These are phyloP conservation scores for Ciconia maguari DNA, from an alignment of 2,113 vertebrate species.

Conservation along the genomic window DNA sequence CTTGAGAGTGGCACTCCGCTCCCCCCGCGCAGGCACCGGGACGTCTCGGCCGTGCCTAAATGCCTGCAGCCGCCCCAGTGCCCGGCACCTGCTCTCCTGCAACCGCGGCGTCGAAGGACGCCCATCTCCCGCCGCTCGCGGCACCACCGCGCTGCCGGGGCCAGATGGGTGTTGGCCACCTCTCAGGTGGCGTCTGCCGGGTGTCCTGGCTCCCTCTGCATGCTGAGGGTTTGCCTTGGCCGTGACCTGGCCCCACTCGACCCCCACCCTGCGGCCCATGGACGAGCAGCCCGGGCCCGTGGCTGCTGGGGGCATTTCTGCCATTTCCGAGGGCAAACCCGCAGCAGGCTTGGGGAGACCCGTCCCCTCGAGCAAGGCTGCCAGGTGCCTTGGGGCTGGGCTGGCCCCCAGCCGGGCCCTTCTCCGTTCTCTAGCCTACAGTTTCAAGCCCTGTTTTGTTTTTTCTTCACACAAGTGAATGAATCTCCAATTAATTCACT, in stretches of 20 bases:
- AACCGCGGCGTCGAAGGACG: neutral
- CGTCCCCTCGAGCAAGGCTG: neutral
- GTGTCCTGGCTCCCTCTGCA: neutral
- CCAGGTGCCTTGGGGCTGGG: neutral
- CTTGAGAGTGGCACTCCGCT: neutral
- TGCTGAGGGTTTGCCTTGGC: neutral
- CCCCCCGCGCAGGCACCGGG: neutral
- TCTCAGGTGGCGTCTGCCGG: fast-evolving
- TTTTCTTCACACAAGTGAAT: neutral
- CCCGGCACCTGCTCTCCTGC: neutral
- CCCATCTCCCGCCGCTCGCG: neutral
- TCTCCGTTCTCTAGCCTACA: too few species aligned
- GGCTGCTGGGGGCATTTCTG: neutral
- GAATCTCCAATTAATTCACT: neutral
- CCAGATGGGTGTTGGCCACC: neutral
- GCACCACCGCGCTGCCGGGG: neutral
- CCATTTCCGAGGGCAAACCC: neutral
- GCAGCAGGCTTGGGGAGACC: neutral
- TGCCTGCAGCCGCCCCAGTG: neutral
- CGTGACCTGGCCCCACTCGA: neutral
- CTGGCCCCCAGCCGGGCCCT: neutral
- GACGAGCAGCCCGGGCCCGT: neutral
- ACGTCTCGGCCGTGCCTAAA: neutral
- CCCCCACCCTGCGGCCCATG: too few species aligned
- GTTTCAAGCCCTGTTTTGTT: too few species aligned